Evolutionary conservation across 2,888 invertebrate species (phyloP), one percentile per base, ranked within the genome.

Genomic region (Pseudolycoriella hygida): DNA sequence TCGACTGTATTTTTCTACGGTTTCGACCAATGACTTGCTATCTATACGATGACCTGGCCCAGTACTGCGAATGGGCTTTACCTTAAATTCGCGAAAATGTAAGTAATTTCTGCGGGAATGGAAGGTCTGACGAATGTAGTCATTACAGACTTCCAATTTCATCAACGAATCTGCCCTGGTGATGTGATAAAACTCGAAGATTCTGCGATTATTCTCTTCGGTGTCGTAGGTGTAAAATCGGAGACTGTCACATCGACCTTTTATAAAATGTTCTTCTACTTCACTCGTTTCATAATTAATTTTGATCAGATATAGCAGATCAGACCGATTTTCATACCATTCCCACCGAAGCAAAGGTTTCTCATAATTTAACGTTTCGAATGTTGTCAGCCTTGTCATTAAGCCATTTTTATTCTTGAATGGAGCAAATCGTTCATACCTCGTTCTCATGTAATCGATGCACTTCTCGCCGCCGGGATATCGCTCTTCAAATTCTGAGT

Each of bases 401-500:
- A 50, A 32, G 11, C 89, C 90, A 58, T 86, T 81, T 1, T 64
- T 66, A 55, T 80, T 73, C 0, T 75, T 70, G 54, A 88, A 89
- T 0, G 82, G 80, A 0, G 88, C 75, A 60, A 76, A 89, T 50
- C 80, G 74, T 59, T 89, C 84, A 6, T 85, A 67, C 34, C 81
- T 67, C 0, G 80, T 74, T 52, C 79, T 76, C 59, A 83, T 86
- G 58, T 80, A 92, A 50, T 74, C 68, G 2, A 77, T 66, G 3
- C 64, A 68, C 58, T 77, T 82, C 40, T 73, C 73, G 19, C 77
- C 77, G 17, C 77, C 77, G 0, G 88, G 87, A 61, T 79, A 92
- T 10, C 85, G 72, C 50, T 71, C 71, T 47, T 77, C 74, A 49
- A 67, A 79, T 46, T 76, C 79, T 70, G 58, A 40, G 38, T 43